Evolutionary conservation across 2,797 vertebrate genomes (phyloP), one percentile per base, ranked within the genome.

Genomic region (Gallinago nigripennis): DNA sequence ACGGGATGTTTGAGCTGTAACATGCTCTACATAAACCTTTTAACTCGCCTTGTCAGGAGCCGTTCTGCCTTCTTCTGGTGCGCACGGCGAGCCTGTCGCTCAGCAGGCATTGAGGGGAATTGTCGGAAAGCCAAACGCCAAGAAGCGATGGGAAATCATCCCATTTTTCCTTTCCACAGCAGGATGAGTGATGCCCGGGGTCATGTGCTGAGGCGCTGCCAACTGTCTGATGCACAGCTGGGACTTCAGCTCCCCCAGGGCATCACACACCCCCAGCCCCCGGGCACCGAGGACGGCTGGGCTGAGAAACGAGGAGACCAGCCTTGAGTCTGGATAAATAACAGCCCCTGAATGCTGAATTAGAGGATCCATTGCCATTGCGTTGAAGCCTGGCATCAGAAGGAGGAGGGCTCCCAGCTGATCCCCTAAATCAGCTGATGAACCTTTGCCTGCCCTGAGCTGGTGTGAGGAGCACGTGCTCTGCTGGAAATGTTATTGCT

Each of bases 21-120:
- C 80, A 8, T 57, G 88, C 10, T n/a, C 70, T 71, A 65, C 86
- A 71, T 57, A 84, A 92, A 41, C 73, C 87, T 96, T 96, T 95
- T 82, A 96, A 70, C 53, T 94, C 8, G 3, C 70, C 58, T 73
- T 73, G 45, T 92, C 73, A 58, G 85, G 75, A 86, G 3, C 75
- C 6, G 1, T 83, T 95, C 92, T 90, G 80, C 90, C 81, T 93
- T 89, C 91, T 71, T 48, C 83, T 54, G 78, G 60, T 86, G 76
- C 3, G 0, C 45, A 43, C 18, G 25, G 70, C 0, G 1, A 88
- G 58, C 77, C 86, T 92, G 81, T 95, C 16, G 48, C 80, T 86
- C 87, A 66, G 89, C 61, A 86, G 79, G 70, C 82, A 20, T 53
- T 71, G 83, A 93, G 76, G 61, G 75, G 71, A 92, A 24, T 80